Evolutionary conservation across 2,113 vertebrate species (phyloP), one percentile per base, ranked within the genome.

Genomic region (Clarias batrachus): DNA sequence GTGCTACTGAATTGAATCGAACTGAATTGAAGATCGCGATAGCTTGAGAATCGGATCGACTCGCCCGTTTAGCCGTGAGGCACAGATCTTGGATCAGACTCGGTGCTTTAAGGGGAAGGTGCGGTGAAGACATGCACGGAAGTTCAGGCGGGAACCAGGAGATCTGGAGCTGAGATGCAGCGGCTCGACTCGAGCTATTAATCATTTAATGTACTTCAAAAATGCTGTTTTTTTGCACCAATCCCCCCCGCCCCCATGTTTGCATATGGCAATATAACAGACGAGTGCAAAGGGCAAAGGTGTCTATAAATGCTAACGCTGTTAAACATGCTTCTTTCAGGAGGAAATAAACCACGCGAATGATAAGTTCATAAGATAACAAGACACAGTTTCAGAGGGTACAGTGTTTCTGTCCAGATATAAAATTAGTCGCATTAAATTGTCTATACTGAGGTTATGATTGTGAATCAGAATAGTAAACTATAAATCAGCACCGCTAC

Each of bases 401-500:
- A 13, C 7, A 10, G 17, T 4, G 76, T 60, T 59, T 60, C 27
- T 60, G 56, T 21, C 23, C 41, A 82, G 33, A 10, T 56, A 19
- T 11, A 21, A 77, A 85, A 65, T 56, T 41, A 78, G 37, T 23
- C 17, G 27, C 12, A 25, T 79, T 85, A 66, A 78, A 56, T 65
- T 54, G 60, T 78, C 62, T 54, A 63, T 9, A 85, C 33, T 23
- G 57, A 56, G 65, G 63, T 81, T 81, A 84, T 74, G 70, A 71
- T 73, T 74, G 48, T 85, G n/a, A 25, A 21, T 66, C 56, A 79
- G 60, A 79, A 68, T 79, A 78, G 65, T 74, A 54, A 87, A 80
- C 57, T 4, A 76, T 63, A 84, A 80, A 65, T 70, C 76, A 87
- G 85, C 88, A 87, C 85, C 88, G 48, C 48, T 48, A 84, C 37